A percentile compares a stretch with the other conserved stretches of the same genome.
Evolutionary conservation across 1,140 invertebrate genomes (phyloP).

Genomic region (Nasonia giraulti): DNA sequence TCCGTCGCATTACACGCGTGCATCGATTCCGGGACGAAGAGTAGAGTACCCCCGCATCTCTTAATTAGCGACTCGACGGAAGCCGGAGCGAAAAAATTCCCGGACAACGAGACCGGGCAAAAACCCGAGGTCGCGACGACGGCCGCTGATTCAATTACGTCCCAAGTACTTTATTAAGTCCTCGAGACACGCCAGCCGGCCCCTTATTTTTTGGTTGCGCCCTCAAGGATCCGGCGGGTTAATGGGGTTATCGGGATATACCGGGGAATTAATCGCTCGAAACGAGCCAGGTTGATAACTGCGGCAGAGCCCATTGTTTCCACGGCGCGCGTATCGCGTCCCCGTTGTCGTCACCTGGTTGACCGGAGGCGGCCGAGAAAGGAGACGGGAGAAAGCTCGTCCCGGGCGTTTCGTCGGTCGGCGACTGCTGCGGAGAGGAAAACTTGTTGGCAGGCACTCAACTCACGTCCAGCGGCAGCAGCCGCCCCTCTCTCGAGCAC

Average conservation of each 20-base stretch:
- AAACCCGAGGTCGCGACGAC: too few relatives aligned
- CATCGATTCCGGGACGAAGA: too few relatives aligned
- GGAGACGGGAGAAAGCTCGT: background rate
- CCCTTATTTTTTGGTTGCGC: background rate
- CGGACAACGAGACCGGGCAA: background rate
- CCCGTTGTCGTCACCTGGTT: background rate
- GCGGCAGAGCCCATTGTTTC: background rate
- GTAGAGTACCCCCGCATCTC: background rate
- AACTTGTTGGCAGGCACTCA: constrained; percentile 62
- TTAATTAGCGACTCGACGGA: background rate
- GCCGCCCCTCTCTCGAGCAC: constrained; percentile 50
- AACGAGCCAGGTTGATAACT: too few relatives aligned
- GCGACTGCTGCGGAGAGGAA: background rate
- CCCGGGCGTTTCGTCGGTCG: background rate
- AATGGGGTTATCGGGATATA: too few relatives aligned
- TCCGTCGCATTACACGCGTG: too few relatives aligned
- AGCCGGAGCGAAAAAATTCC: background rate
- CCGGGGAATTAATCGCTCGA: too few relatives aligned
- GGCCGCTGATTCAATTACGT: background rate
- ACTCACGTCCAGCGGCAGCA: constrained; percentile 57
- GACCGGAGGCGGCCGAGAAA: background rate
- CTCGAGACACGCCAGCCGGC: background rate
- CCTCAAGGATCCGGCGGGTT: too few relatives aligned
- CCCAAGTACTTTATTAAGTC: background rate
- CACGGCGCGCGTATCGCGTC: background rate